Evolutionary conservation across 2,797 vertebrate species (phyloP).

Genomic region (Liparis tanakae): DNA sequence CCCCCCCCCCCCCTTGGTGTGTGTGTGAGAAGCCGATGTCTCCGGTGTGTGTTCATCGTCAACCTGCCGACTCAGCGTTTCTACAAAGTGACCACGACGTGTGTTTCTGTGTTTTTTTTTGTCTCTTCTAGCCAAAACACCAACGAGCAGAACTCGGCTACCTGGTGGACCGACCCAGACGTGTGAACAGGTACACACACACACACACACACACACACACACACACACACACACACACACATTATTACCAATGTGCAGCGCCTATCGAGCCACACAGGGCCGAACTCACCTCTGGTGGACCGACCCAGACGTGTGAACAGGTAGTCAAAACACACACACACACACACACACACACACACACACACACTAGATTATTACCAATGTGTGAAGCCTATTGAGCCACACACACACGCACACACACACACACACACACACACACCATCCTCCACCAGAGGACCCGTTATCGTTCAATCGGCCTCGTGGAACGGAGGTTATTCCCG

Average conservation of each 20-base stretch:
- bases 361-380: no score
- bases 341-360: background rate
- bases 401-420: background rate
- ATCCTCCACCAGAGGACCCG: constrained; percentile 35
- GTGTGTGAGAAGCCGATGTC: no score
- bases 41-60: background rate
- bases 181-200: constrained; percentile 95
- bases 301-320: constrained; percentile 99
- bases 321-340: constrained; percentile 74
- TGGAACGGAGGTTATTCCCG: constrained; percentile 42
- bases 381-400: background rate
- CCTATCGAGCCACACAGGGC: constrained; percentile 78
- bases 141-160: constrained; percentile 98
- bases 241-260: constrained; percentile 24
- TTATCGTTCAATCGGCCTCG: constrained; percentile 42
- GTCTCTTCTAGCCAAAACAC: constrained; percentile 91
- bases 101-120: constrained; percentile 55
- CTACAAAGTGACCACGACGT: constrained; percentile 40
- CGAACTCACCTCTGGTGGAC: constrained; percentile 98
- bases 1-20: no score
- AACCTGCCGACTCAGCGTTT: background rate
- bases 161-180: constrained; percentile 97
- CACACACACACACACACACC: no score
- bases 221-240: no score
- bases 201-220: background rate